Evolutionary conservation across 2,113 vertebrate genomes (phyloP).

Genomic region (Leptodactylus fuscus): DNA sequence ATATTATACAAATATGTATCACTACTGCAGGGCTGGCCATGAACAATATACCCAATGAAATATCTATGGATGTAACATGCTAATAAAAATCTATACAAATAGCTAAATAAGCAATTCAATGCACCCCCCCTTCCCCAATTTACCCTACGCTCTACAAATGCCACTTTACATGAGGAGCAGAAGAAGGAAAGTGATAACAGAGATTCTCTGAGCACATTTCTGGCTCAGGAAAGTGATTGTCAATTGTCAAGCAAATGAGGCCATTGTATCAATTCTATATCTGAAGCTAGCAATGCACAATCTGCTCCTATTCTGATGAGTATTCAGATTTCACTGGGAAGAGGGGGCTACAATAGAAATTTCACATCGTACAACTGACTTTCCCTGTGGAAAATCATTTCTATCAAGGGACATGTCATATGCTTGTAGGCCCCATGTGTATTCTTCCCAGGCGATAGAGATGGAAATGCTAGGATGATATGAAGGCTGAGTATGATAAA

Average conservation of each 20-base stretch:
- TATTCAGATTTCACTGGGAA: not conserved
- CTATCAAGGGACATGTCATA: not conserved
- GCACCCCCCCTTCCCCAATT: not conserved
- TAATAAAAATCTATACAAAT: not conserved
- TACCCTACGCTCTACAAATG: not conserved
- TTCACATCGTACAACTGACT: not conserved
- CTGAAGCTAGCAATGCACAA: not conserved
- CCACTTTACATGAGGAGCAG: not conserved
- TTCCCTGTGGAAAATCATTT: not conserved
- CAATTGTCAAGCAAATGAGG: conserved; percentile 14
- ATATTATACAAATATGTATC: too few species aligned
- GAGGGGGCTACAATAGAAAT: not conserved
- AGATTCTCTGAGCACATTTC: too few species aligned
- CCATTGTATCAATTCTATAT: not conserved
- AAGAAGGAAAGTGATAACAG: not conserved
- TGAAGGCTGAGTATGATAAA: too few species aligned
- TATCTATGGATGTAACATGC: not conserved
- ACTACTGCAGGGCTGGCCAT: too few species aligned
- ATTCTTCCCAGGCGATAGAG: not conserved
- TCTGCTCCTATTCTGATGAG: not conserved
- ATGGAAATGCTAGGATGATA: not conserved
- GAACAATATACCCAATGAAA: not conserved
- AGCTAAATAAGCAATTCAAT: too few species aligned
- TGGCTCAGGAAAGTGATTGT: not conserved
- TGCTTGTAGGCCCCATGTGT: not conserved